Conservation (phyloP, 1,140 invertebrate species). For the Sycophila sp. region DNA sequence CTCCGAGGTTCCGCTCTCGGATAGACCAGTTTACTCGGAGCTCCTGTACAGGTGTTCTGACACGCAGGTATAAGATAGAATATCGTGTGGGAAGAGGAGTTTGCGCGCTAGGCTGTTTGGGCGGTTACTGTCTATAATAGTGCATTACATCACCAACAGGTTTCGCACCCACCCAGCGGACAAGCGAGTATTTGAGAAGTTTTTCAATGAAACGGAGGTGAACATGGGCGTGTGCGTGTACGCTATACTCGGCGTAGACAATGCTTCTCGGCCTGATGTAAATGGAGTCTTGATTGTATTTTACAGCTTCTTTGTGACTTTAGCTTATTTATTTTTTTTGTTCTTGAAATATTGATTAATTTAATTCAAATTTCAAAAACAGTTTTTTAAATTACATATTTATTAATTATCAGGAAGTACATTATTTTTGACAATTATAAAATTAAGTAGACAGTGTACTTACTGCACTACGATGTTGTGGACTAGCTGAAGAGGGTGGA, state of each 20-base stretch:
- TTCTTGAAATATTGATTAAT: neutral
- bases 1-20: no score
- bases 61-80: conserved; percentile 28
- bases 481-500: conserved; percentile 63
- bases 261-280: no score
- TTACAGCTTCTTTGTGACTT: no score
- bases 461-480: conserved; percentile 64
- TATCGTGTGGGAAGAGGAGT: conserved; percentile 50
- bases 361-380: neutral
- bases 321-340: neutral
- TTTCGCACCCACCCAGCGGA: conserved; percentile 44
- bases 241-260: neutral
- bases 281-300: no score
- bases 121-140: conserved; percentile 53
- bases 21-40: no score
- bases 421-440: no score
- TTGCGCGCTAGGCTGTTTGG: conserved; percentile 47
- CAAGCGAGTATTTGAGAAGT: conserved; percentile 13
- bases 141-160: conserved; percentile 64
- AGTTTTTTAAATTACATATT: neutral
- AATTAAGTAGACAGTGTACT: conserved; percentile 37
- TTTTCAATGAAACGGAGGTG: conserved; percentile 1
- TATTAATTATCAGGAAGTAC: no score
- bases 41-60: conserved; percentile 1
- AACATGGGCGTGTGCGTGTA: neutral